These are phyloP conservation scores for Anabacerthia variegaticeps DNA, from an alignment of 2,797 vertebrate species.

Conservation along the genomic window DNA sequence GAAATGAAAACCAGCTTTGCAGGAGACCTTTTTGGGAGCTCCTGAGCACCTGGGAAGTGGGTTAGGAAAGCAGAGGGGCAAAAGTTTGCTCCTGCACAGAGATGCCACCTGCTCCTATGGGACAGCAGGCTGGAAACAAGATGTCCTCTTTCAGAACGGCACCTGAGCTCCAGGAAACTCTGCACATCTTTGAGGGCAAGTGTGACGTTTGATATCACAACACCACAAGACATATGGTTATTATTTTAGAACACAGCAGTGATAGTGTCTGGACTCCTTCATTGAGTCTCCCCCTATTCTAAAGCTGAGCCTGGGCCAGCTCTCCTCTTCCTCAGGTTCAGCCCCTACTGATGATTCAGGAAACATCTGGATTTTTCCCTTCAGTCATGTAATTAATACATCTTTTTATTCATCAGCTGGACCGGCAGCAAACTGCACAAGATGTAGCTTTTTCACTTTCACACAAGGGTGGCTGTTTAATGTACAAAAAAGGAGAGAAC, in stretches of 20 bases:
- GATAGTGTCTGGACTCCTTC: not conserved
- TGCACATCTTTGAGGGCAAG: not conserved
- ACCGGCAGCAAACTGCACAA: not conserved
- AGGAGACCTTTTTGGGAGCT: not conserved
- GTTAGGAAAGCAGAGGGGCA: not conserved
- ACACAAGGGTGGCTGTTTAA: not conserved
- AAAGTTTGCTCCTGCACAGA: not conserved
- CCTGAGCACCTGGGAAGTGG: not conserved
- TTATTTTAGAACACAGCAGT: not conserved
- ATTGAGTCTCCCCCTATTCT: not conserved
- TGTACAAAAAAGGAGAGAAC: not conserved
- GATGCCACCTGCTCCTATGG: not conserved
- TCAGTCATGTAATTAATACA: not conserved
- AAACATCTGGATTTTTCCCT: not conserved
- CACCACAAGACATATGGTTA: rapidly evolving
- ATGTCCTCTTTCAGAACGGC: not conserved
- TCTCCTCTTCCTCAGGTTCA: not conserved
- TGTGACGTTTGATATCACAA: not conserved
- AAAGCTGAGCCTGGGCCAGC: not conserved
- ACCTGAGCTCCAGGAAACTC: not conserved
- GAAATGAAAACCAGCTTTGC: not conserved
- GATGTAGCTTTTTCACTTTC: not conserved
- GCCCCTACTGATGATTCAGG: not conserved
- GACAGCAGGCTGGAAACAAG: not conserved
- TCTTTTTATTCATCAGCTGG: not conserved